Conservation (phyloP, 2,113 vertebrate species). For the Chauna torquata region DNA sequence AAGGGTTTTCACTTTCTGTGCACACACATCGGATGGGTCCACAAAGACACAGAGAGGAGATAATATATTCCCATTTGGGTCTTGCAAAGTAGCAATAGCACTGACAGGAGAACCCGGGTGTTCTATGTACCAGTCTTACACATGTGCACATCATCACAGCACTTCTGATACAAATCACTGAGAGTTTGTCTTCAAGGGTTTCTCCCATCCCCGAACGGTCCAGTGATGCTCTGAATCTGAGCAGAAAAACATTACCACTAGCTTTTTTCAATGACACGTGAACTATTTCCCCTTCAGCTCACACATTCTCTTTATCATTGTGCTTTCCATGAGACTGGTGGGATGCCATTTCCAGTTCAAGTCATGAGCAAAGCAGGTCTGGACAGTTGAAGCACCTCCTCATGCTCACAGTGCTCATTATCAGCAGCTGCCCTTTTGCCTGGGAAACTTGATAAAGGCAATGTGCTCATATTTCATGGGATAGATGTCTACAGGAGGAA, state of each 20-base stretch:
- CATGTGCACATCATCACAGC: neutral
- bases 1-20: neutral
- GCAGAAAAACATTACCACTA: neutral
- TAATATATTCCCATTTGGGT: neutral
- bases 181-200: neutral
- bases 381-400: neutral
- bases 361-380: neutral
- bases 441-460: neutral
- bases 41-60: neutral
- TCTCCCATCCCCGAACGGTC: no score
- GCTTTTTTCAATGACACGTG: neutral
- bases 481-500: neutral
- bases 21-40: fast-evolving
- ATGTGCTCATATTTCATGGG: neutral
- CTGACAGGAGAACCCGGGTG: neutral
- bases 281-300: neutral
- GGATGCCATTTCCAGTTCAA: neutral
- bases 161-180: neutral
- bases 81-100: neutral
- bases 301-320: neutral
- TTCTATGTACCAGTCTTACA: neutral
- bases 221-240: neutral
- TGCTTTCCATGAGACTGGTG: neutral
- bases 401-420: neutral
- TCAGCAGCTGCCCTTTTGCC: neutral